Conservation (phyloP, 1,140 invertebrate species). For the Bombus fervidus region DNA sequence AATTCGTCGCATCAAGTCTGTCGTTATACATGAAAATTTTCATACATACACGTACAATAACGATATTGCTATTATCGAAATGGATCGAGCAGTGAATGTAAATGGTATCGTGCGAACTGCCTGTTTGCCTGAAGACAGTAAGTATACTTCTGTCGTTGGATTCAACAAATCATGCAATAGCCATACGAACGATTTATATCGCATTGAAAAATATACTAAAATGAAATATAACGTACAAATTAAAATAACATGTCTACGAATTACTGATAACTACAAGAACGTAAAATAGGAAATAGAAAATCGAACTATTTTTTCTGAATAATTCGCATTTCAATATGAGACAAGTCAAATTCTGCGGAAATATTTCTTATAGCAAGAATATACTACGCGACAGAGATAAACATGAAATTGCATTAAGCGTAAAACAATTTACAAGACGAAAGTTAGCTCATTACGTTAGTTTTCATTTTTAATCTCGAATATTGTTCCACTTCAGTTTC, state of each 20-base stretch:
- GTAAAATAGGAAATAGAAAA: background rate
- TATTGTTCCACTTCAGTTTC: background rate
- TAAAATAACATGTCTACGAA: background rate
- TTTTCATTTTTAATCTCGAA: too few species aligned
- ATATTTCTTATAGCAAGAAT: background rate
- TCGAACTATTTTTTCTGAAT: background rate
- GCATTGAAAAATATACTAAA: background rate
- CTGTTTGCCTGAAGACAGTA: constrained; percentile 87
- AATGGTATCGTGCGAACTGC: constrained; percentile 86
- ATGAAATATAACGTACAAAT: background rate
- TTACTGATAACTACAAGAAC: background rate
- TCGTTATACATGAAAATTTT: constrained; percentile 86
- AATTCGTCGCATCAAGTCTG: constrained; percentile 76
- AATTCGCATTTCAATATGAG: background rate
- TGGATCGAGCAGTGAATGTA: constrained; percentile 86
- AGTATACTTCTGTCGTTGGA: constrained; percentile 44
- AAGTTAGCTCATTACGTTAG: too few species aligned
- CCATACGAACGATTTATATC: background rate
- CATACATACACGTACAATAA: constrained; percentile 88
- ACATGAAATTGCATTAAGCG: too few species aligned
- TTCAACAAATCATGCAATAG: background rate
- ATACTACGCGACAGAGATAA: too few species aligned
- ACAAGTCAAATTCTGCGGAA: background rate
- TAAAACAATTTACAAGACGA: too few species aligned
- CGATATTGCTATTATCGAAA: constrained; percentile 90